These are phyloP conservation scores for Trogon melanurus DNA, from an alignment of 2,113 vertebrate genomes.

Conservation along the genomic window DNA sequence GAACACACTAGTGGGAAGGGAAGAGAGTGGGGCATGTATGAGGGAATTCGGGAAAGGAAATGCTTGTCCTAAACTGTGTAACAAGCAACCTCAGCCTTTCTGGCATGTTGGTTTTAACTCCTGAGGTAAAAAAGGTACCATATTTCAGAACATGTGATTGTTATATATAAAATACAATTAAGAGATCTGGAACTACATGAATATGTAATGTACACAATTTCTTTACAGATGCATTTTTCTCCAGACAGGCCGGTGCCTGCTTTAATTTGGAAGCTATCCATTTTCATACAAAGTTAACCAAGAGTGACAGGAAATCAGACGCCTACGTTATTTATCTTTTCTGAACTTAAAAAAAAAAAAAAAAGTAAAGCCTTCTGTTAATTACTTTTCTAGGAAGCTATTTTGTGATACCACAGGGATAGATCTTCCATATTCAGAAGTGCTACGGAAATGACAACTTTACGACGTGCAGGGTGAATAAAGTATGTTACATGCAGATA, in stretches of 20 bases:
- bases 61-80: background rate
- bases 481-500: slow-evolving; percentile 25
- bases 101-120: background rate
- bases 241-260: slow-evolving; percentile 72
- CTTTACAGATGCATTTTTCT: slow-evolving; percentile 67
- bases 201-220: slow-evolving; percentile 63
- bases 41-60: background rate
- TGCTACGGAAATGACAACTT: slow-evolving; percentile 37
- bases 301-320: slow-evolving; percentile 76
- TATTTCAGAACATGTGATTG: slow-evolving; percentile 31
- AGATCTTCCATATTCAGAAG: slow-evolving; percentile 50
- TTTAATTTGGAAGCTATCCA: slow-evolving; percentile 80
- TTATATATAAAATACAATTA: slow-evolving; percentile 66
- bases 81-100: background rate
- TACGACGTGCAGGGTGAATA: background rate
- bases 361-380: slow-evolving; percentile 38
- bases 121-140: background rate
- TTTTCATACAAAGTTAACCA: slow-evolving; percentile 80
- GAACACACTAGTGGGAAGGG: background rate
- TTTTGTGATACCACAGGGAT: slow-evolving; percentile 60
- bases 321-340: slow-evolving; percentile 68
- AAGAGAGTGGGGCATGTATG: background rate
- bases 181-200: slow-evolving; percentile 52
- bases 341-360: slow-evolving; percentile 54
- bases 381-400: slow-evolving; percentile 79